Evolutionary conservation across 2,113 vertebrate genomes (phyloP), one percentile per base, ranked within the genome.

Genomic region (Antidorcas marsupialis): DNA sequence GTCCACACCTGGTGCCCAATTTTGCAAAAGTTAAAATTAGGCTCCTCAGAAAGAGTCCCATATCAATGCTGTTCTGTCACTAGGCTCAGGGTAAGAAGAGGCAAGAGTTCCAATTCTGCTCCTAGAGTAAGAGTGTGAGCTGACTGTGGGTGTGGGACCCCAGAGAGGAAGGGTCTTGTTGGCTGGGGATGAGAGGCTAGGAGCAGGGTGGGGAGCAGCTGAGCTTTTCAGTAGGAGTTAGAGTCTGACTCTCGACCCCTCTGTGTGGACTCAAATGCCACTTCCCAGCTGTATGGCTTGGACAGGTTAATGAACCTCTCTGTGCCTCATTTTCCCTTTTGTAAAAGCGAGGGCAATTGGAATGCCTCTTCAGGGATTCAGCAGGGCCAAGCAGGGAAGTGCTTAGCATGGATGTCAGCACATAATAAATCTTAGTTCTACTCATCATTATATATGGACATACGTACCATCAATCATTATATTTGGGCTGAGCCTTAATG

Each of bases 11-110:
- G 4, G 25, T 30, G 28, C 19, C 50, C 28, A 25, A 10, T 85
- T 84, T 92, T 52, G 33, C 50, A 71, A 83, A 96, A 74, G 30
- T 43, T 43, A 90, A 87, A 71, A 57, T 79, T 21, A 74, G 30
- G 4, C 19, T 14, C 82, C 9, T 88, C 33, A 7, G 21, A 39
- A 39, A 83, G 17, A 91, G n/a, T n/a, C 59, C n/a, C 10, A 1
- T 23, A 50, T 92, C n/a, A 45, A 52, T 12, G 55, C 74, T 30
- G 16, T 45, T 57, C 16, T 64, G 67, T 74, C 9, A 5, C 16
- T 15, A 36, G 83, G 50, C 25, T 10, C 33, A n/a, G 79, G 39
- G 79, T 27, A 33, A 67, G 15, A 28, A 52, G 74, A 96, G 67
- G 9, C 6, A 25, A 27, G 57, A 25, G 14, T 30, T 36, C 13